Evolutionary conservation across 2,113 vertebrate genomes (phyloP).

Genomic region (Glareola pratincola): DNA sequence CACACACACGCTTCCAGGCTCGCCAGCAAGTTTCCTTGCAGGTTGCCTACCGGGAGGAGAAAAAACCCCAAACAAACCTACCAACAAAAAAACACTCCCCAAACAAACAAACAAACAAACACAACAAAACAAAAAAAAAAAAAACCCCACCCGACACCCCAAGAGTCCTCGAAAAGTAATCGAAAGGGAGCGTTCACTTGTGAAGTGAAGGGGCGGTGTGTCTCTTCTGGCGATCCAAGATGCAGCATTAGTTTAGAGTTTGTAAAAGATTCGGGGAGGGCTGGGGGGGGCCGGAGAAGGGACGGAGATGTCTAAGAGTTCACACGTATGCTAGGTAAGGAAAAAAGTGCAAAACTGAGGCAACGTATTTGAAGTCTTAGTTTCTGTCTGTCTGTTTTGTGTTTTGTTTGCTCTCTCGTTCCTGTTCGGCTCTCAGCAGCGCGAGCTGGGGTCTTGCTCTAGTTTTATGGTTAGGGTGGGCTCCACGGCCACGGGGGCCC

Average conservation of each 20-base stretch:
- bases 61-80: not conserved
- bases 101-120: not conserved
- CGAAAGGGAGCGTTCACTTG: slow-evolving; percentile 60
- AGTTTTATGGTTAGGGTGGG: slow-evolving; percentile 93
- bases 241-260: slow-evolving; percentile 80
- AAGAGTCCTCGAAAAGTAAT: slow-evolving; percentile 64
- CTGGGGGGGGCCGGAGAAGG: not conserved
- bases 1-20: slow-evolving; percentile 52
- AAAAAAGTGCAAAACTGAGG: slow-evolving; percentile 87
- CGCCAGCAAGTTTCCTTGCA: slow-evolving; percentile 64
- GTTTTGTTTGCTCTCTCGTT: slow-evolving; percentile 67
- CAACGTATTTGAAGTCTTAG: slow-evolving; percentile 78
- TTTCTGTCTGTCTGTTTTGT: slow-evolving; percentile 69
- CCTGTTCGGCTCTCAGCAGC: slow-evolving; percentile 84
- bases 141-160: not conserved
- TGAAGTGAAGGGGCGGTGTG: slow-evolving; percentile 59
- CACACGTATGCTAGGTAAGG: slow-evolving; percentile 75
- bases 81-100: not conserved
- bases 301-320: slow-evolving; percentile 73
- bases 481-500: slow-evolving; percentile 84
- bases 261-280: slow-evolving; percentile 40
- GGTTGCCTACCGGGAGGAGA: slow-evolving; percentile 41
- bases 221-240: slow-evolving; percentile 77
- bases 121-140: not conserved
- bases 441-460: slow-evolving; percentile 86